phyloP scores from a whole-genome alignment of 1,140 invertebrate genomes.

The Teleopsis dalmanni region DNA sequence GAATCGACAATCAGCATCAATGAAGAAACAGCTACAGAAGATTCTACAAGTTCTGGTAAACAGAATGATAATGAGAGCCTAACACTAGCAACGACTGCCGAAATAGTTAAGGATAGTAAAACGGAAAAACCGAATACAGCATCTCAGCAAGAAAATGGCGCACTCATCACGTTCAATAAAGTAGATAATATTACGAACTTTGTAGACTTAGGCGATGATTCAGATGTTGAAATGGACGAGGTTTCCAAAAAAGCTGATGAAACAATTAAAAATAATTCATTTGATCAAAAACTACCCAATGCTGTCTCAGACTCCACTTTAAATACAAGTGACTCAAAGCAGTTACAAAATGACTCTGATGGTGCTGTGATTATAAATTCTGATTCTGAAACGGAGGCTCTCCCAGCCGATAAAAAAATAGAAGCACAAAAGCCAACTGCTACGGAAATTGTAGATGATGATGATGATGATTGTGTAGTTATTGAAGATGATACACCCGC shows the following conservation, averaged over 20 bases:
- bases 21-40: slow-evolving; percentile 18
- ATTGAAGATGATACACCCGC: slow-evolving; percentile 51
- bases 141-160: slow-evolving; percentile 34
- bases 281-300: slow-evolving; percentile 9
- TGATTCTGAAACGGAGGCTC: slow-evolving; percentile 33
- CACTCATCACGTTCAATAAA: slow-evolving; percentile 16
- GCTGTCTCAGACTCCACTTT: slow-evolving; percentile 11
- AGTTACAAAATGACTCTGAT: slow-evolving; percentile 27
- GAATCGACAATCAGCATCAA: slow-evolving; percentile 14
- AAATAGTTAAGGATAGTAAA: neutral
- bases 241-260: neutral
- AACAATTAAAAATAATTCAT: slow-evolving; percentile 1
- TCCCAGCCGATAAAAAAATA: slow-evolving; percentile 1
- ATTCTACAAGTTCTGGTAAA: no score
- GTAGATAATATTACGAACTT: slow-evolving; percentile 4
- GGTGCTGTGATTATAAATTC: slow-evolving; percentile 37
- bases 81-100: neutral
- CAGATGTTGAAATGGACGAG: slow-evolving; percentile 33
- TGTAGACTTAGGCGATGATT: slow-evolving; percentile 24
- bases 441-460: slow-evolving; percentile 27
- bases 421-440: neutral
- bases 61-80: no score
- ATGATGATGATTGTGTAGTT: slow-evolving; percentile 54
- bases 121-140: slow-evolving; percentile 1
- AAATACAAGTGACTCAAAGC: slow-evolving; percentile 12